Evolutionary conservation across 1,140 invertebrate species (phyloP), one percentile per base, ranked within the genome.

Genomic region (Drosophila kanapiae): DNA sequence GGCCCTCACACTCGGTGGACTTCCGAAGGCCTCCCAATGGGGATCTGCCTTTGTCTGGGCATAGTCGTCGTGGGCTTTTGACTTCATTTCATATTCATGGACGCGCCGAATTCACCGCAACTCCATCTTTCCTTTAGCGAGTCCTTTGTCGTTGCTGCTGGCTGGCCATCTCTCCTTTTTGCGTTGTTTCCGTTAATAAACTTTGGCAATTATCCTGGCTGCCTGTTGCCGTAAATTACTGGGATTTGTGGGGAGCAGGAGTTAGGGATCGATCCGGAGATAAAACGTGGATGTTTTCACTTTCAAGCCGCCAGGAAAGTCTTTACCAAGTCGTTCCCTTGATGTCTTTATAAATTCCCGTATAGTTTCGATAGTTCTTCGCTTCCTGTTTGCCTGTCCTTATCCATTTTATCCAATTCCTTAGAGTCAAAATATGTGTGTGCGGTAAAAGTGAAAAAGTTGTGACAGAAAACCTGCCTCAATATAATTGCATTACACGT

Each of bases 401-500:
- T 27, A 48, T 40, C 47, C 49, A 82, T 42, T 65, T 65, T 43
- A 37, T 63, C 60, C 63, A 80, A 80, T 88, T 71, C 54, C 49
- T 57, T 77, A 74, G 69, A 68, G 61, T 74, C 77, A 54, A 61
- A 68, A 60, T 63, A 4, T 56, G 53, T 23, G 29, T 29, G 59
- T 65, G 49, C 38, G 1, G 37, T n/a, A 45, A 67, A 71, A 72
- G 84, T 83, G 80, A 77, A 80, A 87, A 86, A 84, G 61, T 80
- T 80, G 68, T 67, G 77, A 80, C 81, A 72, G 69, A 79, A 72
- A 86, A 77, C 77, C 80, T 80, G 77, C 77, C 77, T 75, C 80
- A 88, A 88, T 83, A 78, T 87, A 87, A 87, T 87, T 87, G 83
- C 83, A 84, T 87, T 87, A 87, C 83, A 88, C 65, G 77, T 75